Evolutionary conservation across 2,113 vertebrate genomes (phyloP).

Genomic region (Anthoscopus minutus): DNA sequence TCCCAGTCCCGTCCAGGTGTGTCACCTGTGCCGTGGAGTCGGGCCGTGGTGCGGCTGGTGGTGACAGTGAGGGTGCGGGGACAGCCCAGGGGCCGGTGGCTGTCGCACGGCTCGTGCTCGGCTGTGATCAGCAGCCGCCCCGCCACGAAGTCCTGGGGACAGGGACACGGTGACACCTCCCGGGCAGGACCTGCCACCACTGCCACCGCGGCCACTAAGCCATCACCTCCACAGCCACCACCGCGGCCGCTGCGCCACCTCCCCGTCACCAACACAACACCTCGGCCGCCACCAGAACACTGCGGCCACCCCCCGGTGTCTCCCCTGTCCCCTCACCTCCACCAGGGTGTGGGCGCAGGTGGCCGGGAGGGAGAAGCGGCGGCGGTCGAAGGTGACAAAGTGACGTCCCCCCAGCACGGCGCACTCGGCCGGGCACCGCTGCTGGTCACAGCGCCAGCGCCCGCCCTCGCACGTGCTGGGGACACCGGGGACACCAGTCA

Average conservation of each 20-base stretch:
- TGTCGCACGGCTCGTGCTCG: conserved; percentile 64
- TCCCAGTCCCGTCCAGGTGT: neutral
- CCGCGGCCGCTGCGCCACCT: too few species aligned
- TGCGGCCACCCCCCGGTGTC: neutral
- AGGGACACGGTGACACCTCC: neutral
- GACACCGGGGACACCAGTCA: neutral
- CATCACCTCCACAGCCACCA: too few species aligned
- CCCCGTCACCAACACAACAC: neutral
- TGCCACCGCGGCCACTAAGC: neutral
- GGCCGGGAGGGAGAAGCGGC: conserved; percentile 75
- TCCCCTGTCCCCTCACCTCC: conserved; percentile 72
- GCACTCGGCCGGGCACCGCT: conserved; percentile 80
- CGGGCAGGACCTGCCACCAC: neutral
- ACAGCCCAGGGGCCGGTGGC: conserved; percentile 61
- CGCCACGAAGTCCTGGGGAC: conserved; percentile 78
- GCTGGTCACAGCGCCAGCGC: conserved; percentile 79
- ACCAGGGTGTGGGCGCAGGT: conserved; percentile 74
- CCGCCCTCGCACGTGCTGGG: conserved; percentile 78
- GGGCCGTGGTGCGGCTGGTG: conserved; percentile 63
- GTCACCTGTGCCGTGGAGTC: conserved; percentile 78
- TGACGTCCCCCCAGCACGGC: conserved; percentile 75
- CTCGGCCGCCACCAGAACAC: fast-evolving
- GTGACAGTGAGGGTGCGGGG: conserved; percentile 72
- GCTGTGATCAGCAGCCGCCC: conserved; percentile 72
- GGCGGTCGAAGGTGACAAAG: conserved; percentile 83